A percentile compares a stretch with the other conserved stretches of the same genome.
Evolutionary conservation across 2,797 vertebrate species (phyloP).

Genomic region (Margarornis squamiger): DNA sequence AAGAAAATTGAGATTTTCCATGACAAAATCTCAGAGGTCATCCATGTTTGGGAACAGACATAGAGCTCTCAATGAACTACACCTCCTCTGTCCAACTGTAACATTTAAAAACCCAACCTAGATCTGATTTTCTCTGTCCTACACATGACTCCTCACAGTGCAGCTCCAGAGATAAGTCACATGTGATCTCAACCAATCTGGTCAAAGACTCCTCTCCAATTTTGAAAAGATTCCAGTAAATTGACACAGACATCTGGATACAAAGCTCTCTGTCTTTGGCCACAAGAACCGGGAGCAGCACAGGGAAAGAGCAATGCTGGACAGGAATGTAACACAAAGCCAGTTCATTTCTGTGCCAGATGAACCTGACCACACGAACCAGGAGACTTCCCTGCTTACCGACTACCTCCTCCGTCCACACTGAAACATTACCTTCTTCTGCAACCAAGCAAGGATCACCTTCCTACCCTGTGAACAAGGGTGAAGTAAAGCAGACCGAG

Average conservation of each 20-base stretch:
- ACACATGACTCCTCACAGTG: neutral
- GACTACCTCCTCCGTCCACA: neutral
- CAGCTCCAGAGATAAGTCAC: neutral
- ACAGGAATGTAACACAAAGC: neutral
- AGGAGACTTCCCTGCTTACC: neutral
- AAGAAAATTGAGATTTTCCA: neutral
- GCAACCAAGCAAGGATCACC: neutral
- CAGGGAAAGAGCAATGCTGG: neutral
- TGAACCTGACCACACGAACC: neutral
- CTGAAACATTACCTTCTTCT: neutral
- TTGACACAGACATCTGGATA: neutral
- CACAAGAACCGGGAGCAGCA: neutral
- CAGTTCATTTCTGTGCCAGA: neutral
- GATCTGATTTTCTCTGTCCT: neutral
- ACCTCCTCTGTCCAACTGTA: neutral
- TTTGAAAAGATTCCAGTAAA: neutral
- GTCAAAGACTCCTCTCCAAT: neutral
- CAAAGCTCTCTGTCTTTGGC: neutral
- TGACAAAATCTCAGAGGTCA: neutral
- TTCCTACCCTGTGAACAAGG: neutral
- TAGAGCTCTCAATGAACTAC: neutral
- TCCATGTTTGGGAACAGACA: neutral
- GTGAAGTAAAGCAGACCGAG: neutral
- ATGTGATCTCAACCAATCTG: neutral
- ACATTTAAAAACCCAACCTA: neutral